Evolutionary conservation across 2,797 vertebrate species (phyloP).

Genomic region (Molossus alvarezi): DNA sequence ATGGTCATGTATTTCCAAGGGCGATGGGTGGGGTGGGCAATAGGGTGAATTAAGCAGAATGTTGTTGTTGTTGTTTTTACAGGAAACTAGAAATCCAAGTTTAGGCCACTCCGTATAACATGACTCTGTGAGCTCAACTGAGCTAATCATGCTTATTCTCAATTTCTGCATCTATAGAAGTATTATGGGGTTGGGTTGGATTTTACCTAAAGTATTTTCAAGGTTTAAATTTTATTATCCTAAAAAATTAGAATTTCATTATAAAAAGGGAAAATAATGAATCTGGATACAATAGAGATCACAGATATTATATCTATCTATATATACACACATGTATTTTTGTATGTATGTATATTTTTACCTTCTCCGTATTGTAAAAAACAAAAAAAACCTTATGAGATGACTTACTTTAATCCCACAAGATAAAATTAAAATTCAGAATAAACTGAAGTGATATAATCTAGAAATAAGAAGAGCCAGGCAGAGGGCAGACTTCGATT

Average conservation of each 20-base stretch:
- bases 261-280: constrained; percentile 24
- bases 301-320: background rate
- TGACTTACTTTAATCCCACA: background rate
- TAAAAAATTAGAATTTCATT: constrained; percentile 4
- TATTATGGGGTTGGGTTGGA: background rate
- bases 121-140: background rate
- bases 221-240: constrained; percentile 28
- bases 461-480: background rate
- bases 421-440: constrained; percentile 46
- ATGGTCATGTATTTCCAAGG: background rate
- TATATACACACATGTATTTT: background rate
- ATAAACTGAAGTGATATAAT: background rate
- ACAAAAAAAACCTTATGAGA: background rate
- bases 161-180: background rate
- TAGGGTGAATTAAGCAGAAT: background rate
- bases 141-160: background rate
- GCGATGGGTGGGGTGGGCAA: background rate
- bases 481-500: background rate
- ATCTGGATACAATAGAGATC: constrained; percentile 38
- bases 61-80: background rate
- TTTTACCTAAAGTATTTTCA: constrained; percentile 42
- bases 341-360: background rate
- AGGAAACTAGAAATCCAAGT: background rate
- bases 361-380: background rate
- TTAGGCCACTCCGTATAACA: background rate